These are phyloP conservation scores for Ochlodes sylvanus DNA, from an alignment of 2,888 invertebrate species.

Conservation along the genomic window DNA sequence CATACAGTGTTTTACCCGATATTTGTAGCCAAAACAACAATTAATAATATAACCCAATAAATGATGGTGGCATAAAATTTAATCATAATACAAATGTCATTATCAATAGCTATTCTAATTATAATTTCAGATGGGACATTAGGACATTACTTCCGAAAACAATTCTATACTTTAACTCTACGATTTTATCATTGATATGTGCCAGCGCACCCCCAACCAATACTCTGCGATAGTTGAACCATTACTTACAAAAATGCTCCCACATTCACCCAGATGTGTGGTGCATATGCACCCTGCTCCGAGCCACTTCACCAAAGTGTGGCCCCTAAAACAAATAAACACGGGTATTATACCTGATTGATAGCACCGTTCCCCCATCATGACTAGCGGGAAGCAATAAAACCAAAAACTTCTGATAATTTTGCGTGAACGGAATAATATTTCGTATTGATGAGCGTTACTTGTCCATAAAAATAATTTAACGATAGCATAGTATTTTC, in stretches of 20 bases:
- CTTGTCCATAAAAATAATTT: neutral
- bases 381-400: slow-evolving; percentile 54
- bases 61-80: no score
- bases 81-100: no score
- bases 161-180: no score
- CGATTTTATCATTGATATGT: neutral
- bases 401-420: slow-evolving; percentile 67
- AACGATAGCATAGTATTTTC: neutral
- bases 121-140: no score
- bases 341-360: slow-evolving; percentile 53
- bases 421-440: slow-evolving; percentile 27
- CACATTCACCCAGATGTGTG: slow-evolving; percentile 28
- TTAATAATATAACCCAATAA: no score
- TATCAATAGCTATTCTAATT: no score
- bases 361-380: slow-evolving; percentile 46
- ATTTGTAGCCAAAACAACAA: no score
- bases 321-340: slow-evolving; percentile 51
- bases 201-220: neutral
- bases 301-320: slow-evolving; percentile 26
- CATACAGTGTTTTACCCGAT: no score
- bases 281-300: slow-evolving; percentile 20
- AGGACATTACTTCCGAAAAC: no score
- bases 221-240: slow-evolving; percentile 1
- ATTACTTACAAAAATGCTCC: slow-evolving; percentile 28
- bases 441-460: neutral